phyloP scores from a whole-genome alignment of 2,113 vertebrate genomes.

The Alectura lathami region DNA sequence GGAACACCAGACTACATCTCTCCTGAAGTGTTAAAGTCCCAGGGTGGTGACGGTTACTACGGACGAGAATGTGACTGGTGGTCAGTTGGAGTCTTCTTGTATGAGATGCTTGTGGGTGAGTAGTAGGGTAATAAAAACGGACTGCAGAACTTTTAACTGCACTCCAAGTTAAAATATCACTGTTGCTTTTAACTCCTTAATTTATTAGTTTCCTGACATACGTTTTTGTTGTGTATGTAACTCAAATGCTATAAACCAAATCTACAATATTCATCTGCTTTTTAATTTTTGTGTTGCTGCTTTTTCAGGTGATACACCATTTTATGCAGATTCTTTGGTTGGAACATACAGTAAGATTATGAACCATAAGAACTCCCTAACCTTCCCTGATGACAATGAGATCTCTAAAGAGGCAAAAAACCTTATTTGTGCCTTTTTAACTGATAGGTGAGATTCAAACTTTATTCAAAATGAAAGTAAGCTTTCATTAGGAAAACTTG shows the following conservation, averaged over 20 bases:
- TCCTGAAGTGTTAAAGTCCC: constrained; percentile 97
- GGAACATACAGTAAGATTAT: constrained; percentile 99
- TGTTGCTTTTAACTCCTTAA: background rate
- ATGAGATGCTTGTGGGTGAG: constrained; percentile 99
- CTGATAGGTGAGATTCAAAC: constrained; percentile 88
- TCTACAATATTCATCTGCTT: background rate
- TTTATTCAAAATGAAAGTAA: background rate
- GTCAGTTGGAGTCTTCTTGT: constrained; percentile 98
- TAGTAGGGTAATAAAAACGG: constrained; percentile 21
- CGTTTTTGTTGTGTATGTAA: background rate
- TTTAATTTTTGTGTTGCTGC: background rate
- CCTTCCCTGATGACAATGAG: constrained; percentile 95
- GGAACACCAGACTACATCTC: constrained; percentile 99
- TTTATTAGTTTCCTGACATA: background rate
- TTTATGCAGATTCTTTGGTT: constrained; percentile 98
- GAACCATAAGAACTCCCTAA: constrained; percentile 98
- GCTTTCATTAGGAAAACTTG: background rate
- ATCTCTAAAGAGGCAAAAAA: constrained; percentile 99
- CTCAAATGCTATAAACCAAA: background rate
- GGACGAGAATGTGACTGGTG: constrained; percentile 99
- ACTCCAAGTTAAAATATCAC: background rate
- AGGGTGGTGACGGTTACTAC: constrained; percentile 98
- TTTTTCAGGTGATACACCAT: constrained; percentile 93
- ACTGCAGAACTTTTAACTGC: background rate
- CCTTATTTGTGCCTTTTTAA: constrained; percentile 98